These are phyloP conservation scores for Acrocephalus arundinaceus DNA, from an alignment of 2,113 vertebrate genomes.

Conservation along the genomic window DNA sequence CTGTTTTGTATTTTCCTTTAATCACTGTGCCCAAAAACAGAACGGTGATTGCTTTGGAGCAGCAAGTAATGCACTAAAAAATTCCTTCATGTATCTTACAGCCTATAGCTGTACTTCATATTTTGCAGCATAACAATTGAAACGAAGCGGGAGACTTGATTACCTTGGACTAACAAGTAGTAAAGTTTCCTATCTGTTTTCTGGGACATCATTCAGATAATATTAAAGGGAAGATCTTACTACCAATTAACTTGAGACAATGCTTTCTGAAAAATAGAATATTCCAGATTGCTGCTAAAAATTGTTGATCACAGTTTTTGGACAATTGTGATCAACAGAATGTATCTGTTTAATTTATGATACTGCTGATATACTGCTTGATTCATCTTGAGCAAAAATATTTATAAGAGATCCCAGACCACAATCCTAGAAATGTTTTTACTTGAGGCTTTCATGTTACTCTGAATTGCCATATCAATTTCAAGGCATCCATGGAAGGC, in stretches of 20 bases:
- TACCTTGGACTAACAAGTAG: background rate
- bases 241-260: background rate
- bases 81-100: background rate
- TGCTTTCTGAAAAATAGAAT: background rate
- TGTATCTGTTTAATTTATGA: background rate
- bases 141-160: background rate
- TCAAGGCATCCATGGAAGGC: background rate
- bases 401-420: background rate
- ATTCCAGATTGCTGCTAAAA: background rate
- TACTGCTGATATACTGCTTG: background rate
- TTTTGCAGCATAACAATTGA: background rate
- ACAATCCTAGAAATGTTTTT: background rate
- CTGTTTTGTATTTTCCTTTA: background rate
- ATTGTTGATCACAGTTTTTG: background rate
- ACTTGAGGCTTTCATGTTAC: background rate
- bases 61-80: background rate
- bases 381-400: background rate
- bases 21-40: rapidly evolving
- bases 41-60: background rate
- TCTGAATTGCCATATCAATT: background rate
- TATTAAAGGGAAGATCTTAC: background rate
- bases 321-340: background rate
- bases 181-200: background rate
- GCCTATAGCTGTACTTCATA: background rate
- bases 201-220: background rate